Conservation (phyloP, 1,140 invertebrate genomes). For the Aethina tumida region DNA sequence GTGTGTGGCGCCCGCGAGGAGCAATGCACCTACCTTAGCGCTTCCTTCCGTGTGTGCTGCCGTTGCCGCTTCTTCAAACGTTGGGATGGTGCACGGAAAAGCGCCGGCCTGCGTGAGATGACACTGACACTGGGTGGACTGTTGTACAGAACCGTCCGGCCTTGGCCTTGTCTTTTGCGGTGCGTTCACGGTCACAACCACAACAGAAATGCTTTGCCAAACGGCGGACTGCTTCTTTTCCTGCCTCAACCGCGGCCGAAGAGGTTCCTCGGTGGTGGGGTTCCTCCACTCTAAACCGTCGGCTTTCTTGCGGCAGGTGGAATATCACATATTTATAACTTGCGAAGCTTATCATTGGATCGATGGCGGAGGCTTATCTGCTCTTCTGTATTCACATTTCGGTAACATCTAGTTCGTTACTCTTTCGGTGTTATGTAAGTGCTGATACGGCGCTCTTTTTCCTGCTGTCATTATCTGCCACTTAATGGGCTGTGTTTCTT, state of each 20-base stretch:
- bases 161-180: conserved; percentile 31
- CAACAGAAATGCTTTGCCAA: conserved; percentile 35
- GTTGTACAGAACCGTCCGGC: conserved; percentile 18
- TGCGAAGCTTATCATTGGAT: conserved; percentile 22
- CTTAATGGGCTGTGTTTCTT: too few relatives aligned
- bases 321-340: conserved; percentile 28
- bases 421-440: too few relatives aligned
- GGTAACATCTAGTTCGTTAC: too few relatives aligned
- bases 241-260: conserved; percentile 23
- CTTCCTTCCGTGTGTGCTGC: conserved; percentile 5
- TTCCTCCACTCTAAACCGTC: conserved; percentile 29
- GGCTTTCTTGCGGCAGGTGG: conserved; percentile 30
- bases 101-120: conserved; percentile 16
- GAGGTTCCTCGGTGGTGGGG: conserved; percentile 25
- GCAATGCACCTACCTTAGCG: conserved; percentile 21
- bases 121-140: conserved; percentile 26
- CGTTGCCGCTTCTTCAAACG: too few relatives aligned
- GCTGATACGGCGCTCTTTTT: too few relatives aligned
- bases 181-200: conserved; percentile 34
- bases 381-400: too few relatives aligned
- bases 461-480: too few relatives aligned
- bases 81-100: background rate
- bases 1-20: conserved; percentile 8
- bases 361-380: too few relatives aligned
- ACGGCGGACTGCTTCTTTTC: conserved; percentile 34